Evolutionary conservation across 2,113 vertebrate genomes (phyloP), one percentile per base, ranked within the genome.

Genomic region (Accipiter cooperii): DNA sequence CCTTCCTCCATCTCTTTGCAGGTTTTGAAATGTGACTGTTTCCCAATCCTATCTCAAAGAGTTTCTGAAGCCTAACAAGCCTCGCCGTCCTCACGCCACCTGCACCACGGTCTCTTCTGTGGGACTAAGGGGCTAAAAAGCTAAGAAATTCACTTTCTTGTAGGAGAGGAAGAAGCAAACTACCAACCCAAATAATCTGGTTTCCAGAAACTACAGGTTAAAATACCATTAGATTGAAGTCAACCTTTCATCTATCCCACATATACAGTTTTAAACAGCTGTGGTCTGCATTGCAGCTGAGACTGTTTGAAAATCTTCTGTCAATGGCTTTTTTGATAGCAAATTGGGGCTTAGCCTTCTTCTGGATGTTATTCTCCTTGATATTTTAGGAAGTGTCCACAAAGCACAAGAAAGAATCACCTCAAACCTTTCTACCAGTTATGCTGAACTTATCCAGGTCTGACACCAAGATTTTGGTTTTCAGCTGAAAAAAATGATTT

Each of bases 181-280:
- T 70, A 88, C 49, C 51, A 46, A 58, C 16, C 8, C 34, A 90
- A 76, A 74, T 91, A 92, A 94, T 88, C 77, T 93, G 84, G 47
- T 88, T 94, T 83, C 78, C 89, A 90, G 91, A 93, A 94, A 83
- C 4, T 29, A 31, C 78, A 90, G 70, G 75, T 88, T 93, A 84
- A 94, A 89, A 96, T 93, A 90, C 46, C 47, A 40, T 83, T 76
- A 94, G 93, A 65, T 93, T 92, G 77, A 96, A 94, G 42, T 66
- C 84, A 96, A 76, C 28, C n/a, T 96, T 95, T 93, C 57, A 92
- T 97, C 81, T 96, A 3, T 65, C 10, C 58, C 38, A 38, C 1
- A 4, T 78, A 90, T 4, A 70, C 31, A 74, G 79, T 38, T 91
- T 88, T 94, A 89, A 94, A 87, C 75, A 93, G 63, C 87, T 93